These are phyloP conservation scores for Meloidogyne hapla DNA, from an alignment of 1,140 invertebrate genomes.

Conservation along the genomic window DNA sequence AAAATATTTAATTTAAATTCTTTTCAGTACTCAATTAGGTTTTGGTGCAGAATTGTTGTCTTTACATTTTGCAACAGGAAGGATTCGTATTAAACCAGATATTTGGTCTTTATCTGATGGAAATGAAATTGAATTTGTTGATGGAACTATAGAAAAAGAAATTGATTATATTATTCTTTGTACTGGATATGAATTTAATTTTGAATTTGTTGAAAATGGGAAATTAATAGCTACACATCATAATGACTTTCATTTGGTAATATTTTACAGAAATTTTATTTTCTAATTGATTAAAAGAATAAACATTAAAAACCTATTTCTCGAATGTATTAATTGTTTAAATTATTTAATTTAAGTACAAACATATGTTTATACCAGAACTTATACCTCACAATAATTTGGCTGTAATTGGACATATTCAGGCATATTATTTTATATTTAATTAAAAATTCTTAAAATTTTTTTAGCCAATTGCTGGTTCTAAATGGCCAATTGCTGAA, in stretches of 20 bases:
- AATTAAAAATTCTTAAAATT: background rate
- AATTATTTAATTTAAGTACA: conserved; percentile 6
- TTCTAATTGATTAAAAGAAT: background rate
- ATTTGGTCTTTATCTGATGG: conserved; percentile 26
- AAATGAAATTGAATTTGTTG: conserved; percentile 28
- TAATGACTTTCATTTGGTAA: conserved; percentile 33
- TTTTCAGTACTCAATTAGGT: conserved; percentile 25
- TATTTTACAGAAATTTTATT: background rate
- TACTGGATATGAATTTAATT: conserved; percentile 35
- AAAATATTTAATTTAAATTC: background rate
- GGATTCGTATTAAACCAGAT: conserved; percentile 27
- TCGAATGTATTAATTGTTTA: too few relatives aligned
- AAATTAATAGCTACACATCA: conserved; percentile 20
- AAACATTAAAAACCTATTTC: background rate
- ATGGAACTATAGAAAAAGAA: conserved; percentile 12
- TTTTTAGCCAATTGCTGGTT: conserved; percentile 31
- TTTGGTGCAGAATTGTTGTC: conserved; percentile 27
- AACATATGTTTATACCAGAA: conserved; percentile 37
- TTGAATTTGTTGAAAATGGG: conserved; percentile 31
- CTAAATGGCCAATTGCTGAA: conserved; percentile 38
- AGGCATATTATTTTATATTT: conserved; percentile 2
- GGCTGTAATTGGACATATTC: conserved; percentile 39
- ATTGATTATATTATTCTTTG: conserved; percentile 26
- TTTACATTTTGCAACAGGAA: conserved; percentile 13
- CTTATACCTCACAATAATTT: conserved; percentile 35